Percentiles rank a stretch among this genome's conserved stretches.
Conservation (phyloP, 2,797 vertebrate genomes). For the Fistularia tabacaria region DNA sequence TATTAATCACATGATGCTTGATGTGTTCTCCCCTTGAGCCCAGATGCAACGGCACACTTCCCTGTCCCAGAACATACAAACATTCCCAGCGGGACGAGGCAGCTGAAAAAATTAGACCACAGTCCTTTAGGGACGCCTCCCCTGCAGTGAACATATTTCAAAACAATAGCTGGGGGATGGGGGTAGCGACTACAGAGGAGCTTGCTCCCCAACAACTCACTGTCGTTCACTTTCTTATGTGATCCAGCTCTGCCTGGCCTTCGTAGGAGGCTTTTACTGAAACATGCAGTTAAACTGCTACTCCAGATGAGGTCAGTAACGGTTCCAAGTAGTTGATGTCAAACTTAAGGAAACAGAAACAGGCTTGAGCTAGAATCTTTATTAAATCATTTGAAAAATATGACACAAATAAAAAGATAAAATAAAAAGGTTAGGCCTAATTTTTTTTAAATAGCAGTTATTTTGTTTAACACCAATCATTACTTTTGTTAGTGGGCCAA, state of each 20-base stretch:
- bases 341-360: slow-evolving; percentile 1
- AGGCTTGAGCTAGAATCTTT: slow-evolving; percentile 5
- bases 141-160: slow-evolving; percentile 38
- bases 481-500: slow-evolving; percentile 3
- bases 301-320: slow-evolving; percentile 59
- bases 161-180: slow-evolving; percentile 54
- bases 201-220: slow-evolving; percentile 26
- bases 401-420: too few relatives aligned
- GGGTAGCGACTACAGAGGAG: slow-evolving; percentile 36
- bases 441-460: too few relatives aligned
- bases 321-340: slow-evolving; percentile 10
- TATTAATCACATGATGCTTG: slow-evolving; percentile 33
- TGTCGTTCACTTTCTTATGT: slow-evolving; percentile 23
- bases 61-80: slow-evolving; percentile 51
- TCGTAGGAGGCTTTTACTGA: not conserved
- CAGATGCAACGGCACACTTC: slow-evolving; percentile 59
- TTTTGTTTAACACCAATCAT: not conserved
- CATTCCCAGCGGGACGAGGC: slow-evolving; percentile 48
- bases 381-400: too few relatives aligned
- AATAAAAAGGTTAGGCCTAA: too few relatives aligned
- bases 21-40: slow-evolving; percentile 38
- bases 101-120: slow-evolving; percentile 68
- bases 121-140: slow-evolving; percentile 34
- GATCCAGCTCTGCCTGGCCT: not conserved
- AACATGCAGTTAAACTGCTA: slow-evolving; percentile 16